Evolutionary conservation across 1,140 invertebrate genomes (phyloP), one percentile per base, ranked within the genome.

Genomic region (Pseudomyrmex cubaensis): DNA sequence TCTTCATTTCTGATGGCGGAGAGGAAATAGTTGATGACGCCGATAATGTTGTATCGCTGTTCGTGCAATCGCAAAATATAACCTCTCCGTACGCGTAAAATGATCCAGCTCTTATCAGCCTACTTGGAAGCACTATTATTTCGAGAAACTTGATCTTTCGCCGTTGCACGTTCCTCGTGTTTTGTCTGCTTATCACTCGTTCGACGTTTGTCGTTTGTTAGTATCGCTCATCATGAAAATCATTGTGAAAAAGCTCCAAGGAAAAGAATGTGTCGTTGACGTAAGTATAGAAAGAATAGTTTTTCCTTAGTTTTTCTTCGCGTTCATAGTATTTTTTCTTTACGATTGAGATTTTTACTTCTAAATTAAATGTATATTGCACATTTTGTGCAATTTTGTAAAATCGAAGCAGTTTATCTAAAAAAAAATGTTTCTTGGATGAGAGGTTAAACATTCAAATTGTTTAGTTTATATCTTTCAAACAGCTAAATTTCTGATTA

Each of bases 211-310:
- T 0, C 61, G 22, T 73, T 8, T 63, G 69, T 35, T 20, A 52
- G 56, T 17, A 10, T 56, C 25, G 52, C 48, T 76, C 82, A 92
- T 69, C 67, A 93, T 93, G 92, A 93, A 93, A 90, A 78, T 93
- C 50, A 84, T 87, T 48, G 90, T 93, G 69, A 93, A 93, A 84
- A 90, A 93, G 48, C 78, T 93, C 25, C 89, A 89, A 52, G 92
- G 92, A 8, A 91, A 90, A 82, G 92, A 92, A 87, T 92, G 91
- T 80, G 86, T 91, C 67, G 91, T 93, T 85, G 92, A 93, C 61
- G 92, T 93, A 66, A 89, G 91, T 92, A 80, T 59, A 22, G n/a
- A 10, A 35, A 52, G 17, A 25, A n/a, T 80, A 10, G 44, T 46
- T 44, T 12, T 20, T 50, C 15, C 3, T 25, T n/a, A 1, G 8